These are phyloP conservation scores for Platycnemis pennipes DNA, from an alignment of 2,888 invertebrate genomes.

Conservation along the genomic window DNA sequence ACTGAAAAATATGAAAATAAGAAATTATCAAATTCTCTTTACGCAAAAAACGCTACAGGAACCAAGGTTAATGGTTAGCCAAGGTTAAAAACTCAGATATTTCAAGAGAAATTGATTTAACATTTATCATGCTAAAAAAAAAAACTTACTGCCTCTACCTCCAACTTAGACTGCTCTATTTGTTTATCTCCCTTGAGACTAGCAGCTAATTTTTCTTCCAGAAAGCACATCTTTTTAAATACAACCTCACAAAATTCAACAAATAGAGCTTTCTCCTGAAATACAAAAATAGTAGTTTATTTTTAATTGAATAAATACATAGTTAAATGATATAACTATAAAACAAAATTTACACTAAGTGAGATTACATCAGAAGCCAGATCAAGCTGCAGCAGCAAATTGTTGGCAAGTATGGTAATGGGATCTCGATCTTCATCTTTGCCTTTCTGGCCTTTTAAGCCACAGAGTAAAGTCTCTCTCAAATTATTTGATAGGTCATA, in stretches of 20 bases:
- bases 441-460: not conserved
- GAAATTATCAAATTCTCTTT: no score
- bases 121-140: not conserved
- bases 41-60: no score
- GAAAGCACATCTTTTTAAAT: constrained; percentile 11
- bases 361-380: constrained; percentile 10
- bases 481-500: not conserved
- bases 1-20: no score
- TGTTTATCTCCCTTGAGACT: not conserved
- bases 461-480: not conserved
- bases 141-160: constrained; percentile 1
- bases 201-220: constrained; percentile 23
- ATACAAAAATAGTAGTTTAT: not conserved
- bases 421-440: constrained; percentile 15
- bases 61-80: no score
- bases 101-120: no score
- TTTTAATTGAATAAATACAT: no score
- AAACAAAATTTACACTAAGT: not conserved
- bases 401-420: not conserved
- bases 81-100: no score
- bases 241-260: constrained; percentile 46
- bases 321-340: not conserved
- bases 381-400: constrained; percentile 45
- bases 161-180: constrained; percentile 25
- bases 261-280: constrained; percentile 38